A percentile compares a stretch with the other conserved stretches of the same genome.
Conservation (phyloP, 2,888 invertebrate species). For the Nephrotoma appendiculata region DNA sequence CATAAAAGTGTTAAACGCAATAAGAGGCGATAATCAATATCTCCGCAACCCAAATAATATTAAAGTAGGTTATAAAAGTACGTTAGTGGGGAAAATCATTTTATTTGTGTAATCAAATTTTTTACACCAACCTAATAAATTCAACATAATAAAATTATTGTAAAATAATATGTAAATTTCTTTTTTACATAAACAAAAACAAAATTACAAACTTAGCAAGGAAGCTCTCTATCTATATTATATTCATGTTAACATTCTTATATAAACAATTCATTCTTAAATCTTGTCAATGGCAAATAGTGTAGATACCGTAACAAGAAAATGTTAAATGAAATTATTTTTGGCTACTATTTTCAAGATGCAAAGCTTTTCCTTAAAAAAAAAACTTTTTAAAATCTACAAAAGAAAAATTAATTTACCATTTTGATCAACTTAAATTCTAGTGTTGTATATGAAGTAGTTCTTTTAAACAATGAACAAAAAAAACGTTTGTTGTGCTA, state of each 20-base stretch:
- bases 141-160: background rate
- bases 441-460: background rate
- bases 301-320: background rate
- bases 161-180: background rate
- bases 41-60: too few relatives aligned
- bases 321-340: background rate
- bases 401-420: background rate
- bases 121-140: background rate
- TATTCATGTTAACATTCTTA: background rate
- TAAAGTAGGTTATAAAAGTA: background rate
- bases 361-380: background rate
- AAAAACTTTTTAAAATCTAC: background rate
- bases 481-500: background rate
- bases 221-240: background rate
- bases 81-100: background rate
- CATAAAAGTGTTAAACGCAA: background rate
- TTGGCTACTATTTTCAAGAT: background rate
- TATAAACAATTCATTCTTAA: background rate
- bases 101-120: background rate
- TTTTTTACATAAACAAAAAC: background rate
- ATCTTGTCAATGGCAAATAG: background rate
- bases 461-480: background rate
- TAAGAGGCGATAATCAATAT: too few relatives aligned
- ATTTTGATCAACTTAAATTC: background rate
- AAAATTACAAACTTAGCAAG: background rate